Conservation (phyloP, 2,797 vertebrate genomes). For the Sebastes wilsoni region DNA sequence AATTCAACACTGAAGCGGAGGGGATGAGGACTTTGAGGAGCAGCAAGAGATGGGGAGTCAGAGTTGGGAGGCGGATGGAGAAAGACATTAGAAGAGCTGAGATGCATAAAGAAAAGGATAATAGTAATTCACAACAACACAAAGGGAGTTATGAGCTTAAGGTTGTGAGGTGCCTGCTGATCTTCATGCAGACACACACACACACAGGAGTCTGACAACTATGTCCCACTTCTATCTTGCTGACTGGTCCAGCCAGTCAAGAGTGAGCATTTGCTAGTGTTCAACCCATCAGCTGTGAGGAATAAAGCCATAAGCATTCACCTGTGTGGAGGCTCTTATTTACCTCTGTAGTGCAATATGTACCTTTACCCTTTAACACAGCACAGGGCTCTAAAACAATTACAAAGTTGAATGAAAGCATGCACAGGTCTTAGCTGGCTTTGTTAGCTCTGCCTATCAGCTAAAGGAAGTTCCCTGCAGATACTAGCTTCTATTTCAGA, state of each 20-base stretch:
- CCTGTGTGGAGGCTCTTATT: conserved; percentile 3
- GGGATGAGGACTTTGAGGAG: conserved; percentile 69
- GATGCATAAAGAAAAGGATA: neutral
- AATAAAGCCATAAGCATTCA: neutral
- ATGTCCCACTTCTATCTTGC: conserved; percentile 23
- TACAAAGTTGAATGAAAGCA: conserved; percentile 47
- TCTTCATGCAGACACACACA: conserved; percentile 15
- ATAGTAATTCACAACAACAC: neutral
- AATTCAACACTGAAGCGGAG: conserved; percentile 71
- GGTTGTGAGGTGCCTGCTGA: conserved; percentile 9
- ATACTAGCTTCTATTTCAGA: neutral
- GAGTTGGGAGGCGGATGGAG: conserved; percentile 42
- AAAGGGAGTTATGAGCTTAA: neutral
- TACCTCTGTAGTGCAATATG: neutral
- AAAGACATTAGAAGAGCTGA: neutral
- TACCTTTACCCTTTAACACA: neutral
- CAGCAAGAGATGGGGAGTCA: conserved; percentile 45
- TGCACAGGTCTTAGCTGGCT: neutral
- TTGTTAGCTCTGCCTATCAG: conserved; percentile 21
- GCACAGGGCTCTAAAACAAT: neutral
- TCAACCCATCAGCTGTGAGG: conserved; percentile 8
- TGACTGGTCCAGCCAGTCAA: conserved; percentile 9
- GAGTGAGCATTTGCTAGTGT: conserved; percentile 1
- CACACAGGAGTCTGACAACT: conserved; percentile 9
- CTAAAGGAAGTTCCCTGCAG: neutral